These are phyloP conservation scores for Myiozetetes cayanensis DNA, from an alignment of 2,113 vertebrate genomes.

Conservation along the genomic window DNA sequence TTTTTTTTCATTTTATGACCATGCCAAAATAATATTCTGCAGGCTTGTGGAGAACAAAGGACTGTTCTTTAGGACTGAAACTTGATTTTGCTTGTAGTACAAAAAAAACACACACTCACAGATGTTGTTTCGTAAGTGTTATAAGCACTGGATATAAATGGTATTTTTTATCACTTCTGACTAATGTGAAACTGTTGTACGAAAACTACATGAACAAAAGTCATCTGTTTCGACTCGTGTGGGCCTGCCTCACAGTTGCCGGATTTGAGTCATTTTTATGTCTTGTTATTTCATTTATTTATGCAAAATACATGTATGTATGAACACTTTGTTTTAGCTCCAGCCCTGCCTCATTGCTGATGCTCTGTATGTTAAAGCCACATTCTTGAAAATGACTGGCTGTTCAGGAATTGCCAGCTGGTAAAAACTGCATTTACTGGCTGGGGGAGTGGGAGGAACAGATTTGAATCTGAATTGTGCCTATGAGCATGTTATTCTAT, in stretches of 20 bases:
- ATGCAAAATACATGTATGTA: constrained; percentile 96
- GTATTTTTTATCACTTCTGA: constrained; percentile 99
- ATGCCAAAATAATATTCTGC: constrained; percentile 89
- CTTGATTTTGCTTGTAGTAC: constrained; percentile 94
- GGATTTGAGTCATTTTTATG: constrained; percentile 91
- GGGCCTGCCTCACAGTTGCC: constrained; percentile 91
- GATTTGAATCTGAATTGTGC: constrained; percentile 87
- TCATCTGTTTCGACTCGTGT: constrained; percentile 91
- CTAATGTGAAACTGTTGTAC: constrained; percentile 99
- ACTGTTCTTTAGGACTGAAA: constrained; percentile 95
- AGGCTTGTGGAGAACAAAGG: constrained; percentile 90
- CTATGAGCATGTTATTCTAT: constrained; percentile 87
- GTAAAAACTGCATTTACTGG: constrained; percentile 78
- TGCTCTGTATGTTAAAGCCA: constrained; percentile 75
- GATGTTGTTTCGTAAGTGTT: constrained; percentile 97
- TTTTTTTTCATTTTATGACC: constrained; percentile 86
- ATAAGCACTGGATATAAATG: constrained; percentile 99
- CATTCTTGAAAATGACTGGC: constrained; percentile 78
- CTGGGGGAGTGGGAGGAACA: constrained; percentile 77
- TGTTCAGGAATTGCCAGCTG: constrained; percentile 79
- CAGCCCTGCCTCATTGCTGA: constrained; percentile 83
- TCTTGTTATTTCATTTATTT: constrained; percentile 98
- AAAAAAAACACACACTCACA: constrained; percentile 84
- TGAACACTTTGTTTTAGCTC: constrained; percentile 95
- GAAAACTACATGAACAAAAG: constrained; percentile 92